These are phyloP conservation scores for Campylorhamphus procurvoides DNA, from an alignment of 2,113 vertebrate genomes.

Conservation along the genomic window DNA sequence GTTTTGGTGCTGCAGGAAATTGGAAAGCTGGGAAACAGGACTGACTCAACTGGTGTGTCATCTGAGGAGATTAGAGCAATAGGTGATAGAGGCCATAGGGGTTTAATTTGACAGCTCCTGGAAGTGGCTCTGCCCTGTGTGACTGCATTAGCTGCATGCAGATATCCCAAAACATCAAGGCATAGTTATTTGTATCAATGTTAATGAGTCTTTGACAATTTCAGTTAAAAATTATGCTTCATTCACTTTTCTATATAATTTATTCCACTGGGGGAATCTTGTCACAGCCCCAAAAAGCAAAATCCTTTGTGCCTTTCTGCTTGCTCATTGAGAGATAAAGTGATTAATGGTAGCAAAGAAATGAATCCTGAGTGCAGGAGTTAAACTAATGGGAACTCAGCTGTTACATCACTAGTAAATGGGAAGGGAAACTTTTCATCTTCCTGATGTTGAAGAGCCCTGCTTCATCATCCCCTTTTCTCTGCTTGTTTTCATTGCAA, in stretches of 20 bases:
- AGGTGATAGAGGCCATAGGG: background rate
- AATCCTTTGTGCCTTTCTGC: background rate
- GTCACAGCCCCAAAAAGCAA: background rate
- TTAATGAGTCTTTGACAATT: background rate
- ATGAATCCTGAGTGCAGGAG: background rate
- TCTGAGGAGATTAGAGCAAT: background rate
- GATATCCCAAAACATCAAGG: background rate
- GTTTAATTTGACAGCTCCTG: background rate
- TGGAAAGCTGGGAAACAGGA: background rate
- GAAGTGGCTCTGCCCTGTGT: background rate
- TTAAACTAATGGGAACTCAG: constrained; percentile 24
- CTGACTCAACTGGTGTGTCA: background rate
- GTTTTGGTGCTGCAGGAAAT: background rate
- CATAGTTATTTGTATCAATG: background rate
- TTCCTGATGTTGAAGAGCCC: background rate
- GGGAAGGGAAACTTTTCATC: constrained; percentile 19
- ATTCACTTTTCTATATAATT: background rate
- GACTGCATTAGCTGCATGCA: background rate
- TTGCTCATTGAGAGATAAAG: background rate
- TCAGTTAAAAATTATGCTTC: background rate
- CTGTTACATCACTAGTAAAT: constrained; percentile 8
- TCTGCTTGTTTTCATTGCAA: constrained; percentile 21
- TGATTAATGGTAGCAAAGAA: constrained; percentile 29
- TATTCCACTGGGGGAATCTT: background rate
- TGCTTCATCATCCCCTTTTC: constrained; percentile 28